Evolutionary conservation across 2,797 vertebrate genomes (phyloP), one percentile per base, ranked within the genome.

Genomic region (Neomorphus geoffroyi): DNA sequence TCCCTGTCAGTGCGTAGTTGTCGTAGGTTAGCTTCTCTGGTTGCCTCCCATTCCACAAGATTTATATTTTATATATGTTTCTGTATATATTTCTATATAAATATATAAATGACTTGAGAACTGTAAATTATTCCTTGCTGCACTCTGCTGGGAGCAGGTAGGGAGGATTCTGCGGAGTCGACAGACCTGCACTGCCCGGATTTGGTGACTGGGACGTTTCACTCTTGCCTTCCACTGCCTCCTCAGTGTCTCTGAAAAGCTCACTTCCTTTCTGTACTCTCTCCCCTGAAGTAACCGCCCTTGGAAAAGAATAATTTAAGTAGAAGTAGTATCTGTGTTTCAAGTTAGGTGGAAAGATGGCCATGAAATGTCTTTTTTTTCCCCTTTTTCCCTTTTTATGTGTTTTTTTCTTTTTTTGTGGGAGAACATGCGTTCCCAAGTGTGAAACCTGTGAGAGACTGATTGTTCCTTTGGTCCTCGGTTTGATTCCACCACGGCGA

Each of bases 1-100:
- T 24, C 10, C 65, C 65, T 60, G 60, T 53, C 86, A 64, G 69
- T 93, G 86, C 75, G 56, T 91, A 94, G 48, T 74, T 95, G 57
- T 45, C 11, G 1, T 71, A 88, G 86, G 86, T 94, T 71, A 86
- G 90, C 96, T 92, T 85, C 82, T 51, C 74, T 37, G 91, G 79
- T 75, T 74, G 88, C 88, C 92, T 89, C 91, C 57, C 93, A 85
- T 92, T 91, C 91, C 85, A 87, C 95, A 97, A 97, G 98, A 98
- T 98, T 97, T 98, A 97, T 98, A 98, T 98, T 98, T 98, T 98
- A 97, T 98, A 98, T 94, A 97, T 94, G 94, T 97, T 96, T 97
- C 97, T 98, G 97, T 98, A 98, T 97, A 97, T 97, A 97, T 97
- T 98, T 98, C 97, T 97, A 97, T 98, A 96, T 97, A 98, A 96